These are phyloP conservation scores for Dermolepida albohirtum DNA, from an alignment of 2,888 invertebrate species.

Conservation along the genomic window DNA sequence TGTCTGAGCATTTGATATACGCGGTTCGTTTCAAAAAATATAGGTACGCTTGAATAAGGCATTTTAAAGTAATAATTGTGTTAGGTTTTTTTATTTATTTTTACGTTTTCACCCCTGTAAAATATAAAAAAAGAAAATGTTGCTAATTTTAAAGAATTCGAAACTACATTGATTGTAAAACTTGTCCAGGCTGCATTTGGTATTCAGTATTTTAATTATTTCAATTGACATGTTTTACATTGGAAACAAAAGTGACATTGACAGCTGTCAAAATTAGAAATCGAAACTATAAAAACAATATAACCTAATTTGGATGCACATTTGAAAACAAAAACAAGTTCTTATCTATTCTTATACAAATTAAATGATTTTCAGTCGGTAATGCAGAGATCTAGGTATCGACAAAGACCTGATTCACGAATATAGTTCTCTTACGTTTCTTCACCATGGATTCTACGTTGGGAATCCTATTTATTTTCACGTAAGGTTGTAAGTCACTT, in stretches of 20 bases:
- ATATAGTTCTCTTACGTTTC: conserved; percentile 22
- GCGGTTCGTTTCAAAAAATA: too few relatives aligned
- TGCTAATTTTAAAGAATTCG: too few relatives aligned
- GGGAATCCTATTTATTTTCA: conserved; percentile 43
- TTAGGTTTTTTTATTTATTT: too few relatives aligned
- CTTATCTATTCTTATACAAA: conserved; percentile 1
- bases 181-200: neutral
- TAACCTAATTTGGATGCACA: neutral
- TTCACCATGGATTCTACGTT: conserved; percentile 47
- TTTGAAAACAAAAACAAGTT: neutral
- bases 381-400: conserved; percentile 24
- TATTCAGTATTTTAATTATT: neutral
- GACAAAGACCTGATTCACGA: conserved; percentile 13
- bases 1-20: too few relatives aligned
- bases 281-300: neutral
- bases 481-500: conserved; percentile 45
- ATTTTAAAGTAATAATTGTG: too few relatives aligned
- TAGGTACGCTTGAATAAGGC: too few relatives aligned
- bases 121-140: too few relatives aligned
- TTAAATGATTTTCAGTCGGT: conserved; percentile 21
- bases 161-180: too few relatives aligned
- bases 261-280: conserved; percentile 14
- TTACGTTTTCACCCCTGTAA: too few relatives aligned
- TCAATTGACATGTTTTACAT: neutral
- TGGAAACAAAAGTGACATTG: neutral